phyloP scores from a whole-genome alignment of 2,888 invertebrate species.

The Campoletis raptor region DNA sequence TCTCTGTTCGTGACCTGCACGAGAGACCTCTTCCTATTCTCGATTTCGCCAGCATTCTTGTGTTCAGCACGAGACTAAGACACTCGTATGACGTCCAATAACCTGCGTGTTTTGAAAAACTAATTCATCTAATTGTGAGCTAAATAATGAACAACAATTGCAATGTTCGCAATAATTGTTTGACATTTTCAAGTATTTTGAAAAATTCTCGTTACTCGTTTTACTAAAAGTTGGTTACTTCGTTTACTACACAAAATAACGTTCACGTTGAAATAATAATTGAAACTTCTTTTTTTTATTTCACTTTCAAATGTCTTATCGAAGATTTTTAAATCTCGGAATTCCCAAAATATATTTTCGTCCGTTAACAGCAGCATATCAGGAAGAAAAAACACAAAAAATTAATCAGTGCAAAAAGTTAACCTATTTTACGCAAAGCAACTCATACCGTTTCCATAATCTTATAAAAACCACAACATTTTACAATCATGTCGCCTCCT shows the following conservation, averaged over 20 bases:
- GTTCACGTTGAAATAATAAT: neutral
- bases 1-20: constrained; percentile 42
- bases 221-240: too few relatives aligned
- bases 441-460: neutral
- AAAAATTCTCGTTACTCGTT: neutral
- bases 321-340: neutral
- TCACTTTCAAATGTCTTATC: neutral
- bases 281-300: neutral
- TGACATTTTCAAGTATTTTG: neutral
- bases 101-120: neutral
- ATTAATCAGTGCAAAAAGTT: neutral
- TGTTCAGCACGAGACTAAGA: constrained; percentile 36
- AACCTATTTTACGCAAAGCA: neutral
- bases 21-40: constrained; percentile 52
- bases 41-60: constrained; percentile 54
- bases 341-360: neutral
- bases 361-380: neutral
- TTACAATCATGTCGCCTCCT: constrained; percentile 11
- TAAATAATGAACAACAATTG: constrained; percentile 15
- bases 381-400: neutral
- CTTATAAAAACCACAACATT: neutral
- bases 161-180: neutral
- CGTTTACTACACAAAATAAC: too few relatives aligned
- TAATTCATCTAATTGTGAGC: neutral
- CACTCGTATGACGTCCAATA: constrained; percentile 9